Conservation (phyloP, 2,888 invertebrate genomes). For the Marasmarcha lunaedactyla region DNA sequence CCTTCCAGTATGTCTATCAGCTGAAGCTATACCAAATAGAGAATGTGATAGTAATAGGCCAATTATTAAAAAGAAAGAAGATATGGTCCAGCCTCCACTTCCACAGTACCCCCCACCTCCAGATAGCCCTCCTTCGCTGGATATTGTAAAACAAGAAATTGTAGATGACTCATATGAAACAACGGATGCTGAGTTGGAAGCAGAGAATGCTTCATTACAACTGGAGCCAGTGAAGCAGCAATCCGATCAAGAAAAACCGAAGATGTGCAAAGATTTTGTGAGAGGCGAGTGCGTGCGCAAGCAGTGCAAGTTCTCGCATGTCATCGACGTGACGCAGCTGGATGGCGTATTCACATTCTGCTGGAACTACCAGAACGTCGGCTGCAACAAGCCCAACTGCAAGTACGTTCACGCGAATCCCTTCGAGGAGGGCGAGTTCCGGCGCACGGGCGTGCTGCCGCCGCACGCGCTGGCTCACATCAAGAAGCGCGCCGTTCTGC, state of each 20-base stretch:
- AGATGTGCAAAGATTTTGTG: conserved; percentile 23
- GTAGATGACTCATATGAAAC: conserved; percentile 12
- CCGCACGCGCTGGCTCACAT: conserved; percentile 20
- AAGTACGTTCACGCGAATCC: conserved; percentile 25
- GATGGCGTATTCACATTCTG: conserved; percentile 23
- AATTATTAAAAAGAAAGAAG: background rate
- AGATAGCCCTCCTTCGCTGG: background rate
- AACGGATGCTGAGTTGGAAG: conserved; percentile 1
- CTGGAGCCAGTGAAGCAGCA: background rate
- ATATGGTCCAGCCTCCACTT: conserved; percentile 11
- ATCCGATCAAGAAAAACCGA: background rate
- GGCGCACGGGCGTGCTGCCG: conserved; percentile 22
- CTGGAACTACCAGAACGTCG: conserved; percentile 21
- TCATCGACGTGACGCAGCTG: conserved; percentile 19
- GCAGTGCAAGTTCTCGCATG: conserved; percentile 21
- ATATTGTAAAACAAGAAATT: conserved; percentile 15
- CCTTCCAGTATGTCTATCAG: background rate
- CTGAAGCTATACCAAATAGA: too few relatives aligned
- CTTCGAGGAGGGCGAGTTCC: conserved; percentile 24
- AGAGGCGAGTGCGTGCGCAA: conserved; percentile 22
- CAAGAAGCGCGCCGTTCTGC: conserved; percentile 13
- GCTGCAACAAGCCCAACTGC: conserved; percentile 20
- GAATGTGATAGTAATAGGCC: background rate
- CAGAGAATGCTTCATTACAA: conserved; percentile 1
- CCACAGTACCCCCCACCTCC: conserved; percentile 13